Evolutionary conservation across 2,113 vertebrate genomes (phyloP).

Genomic region (Ursus arctos): DNA sequence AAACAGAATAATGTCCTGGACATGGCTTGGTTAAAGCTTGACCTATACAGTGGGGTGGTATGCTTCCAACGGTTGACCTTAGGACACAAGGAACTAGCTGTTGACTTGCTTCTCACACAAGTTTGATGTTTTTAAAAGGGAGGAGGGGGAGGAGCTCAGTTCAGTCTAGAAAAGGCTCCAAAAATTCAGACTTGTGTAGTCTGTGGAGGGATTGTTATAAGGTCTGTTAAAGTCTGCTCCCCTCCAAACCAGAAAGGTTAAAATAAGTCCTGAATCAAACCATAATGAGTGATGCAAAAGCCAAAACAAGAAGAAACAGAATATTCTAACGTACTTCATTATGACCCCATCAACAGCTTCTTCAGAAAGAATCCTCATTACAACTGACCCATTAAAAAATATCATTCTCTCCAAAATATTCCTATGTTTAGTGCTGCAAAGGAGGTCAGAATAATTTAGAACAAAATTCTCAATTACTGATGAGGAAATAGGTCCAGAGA

Average conservation of each 20-base stretch:
- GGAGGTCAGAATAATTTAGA: slow-evolving; percentile 68
- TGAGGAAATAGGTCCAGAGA: slow-evolving; percentile 60
- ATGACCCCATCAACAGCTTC: background rate
- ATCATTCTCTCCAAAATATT: slow-evolving; percentile 62
- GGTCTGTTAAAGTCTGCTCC: background rate
- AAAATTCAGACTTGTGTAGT: background rate
- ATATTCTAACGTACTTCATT: background rate
- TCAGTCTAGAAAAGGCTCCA: background rate
- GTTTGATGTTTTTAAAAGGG: background rate
- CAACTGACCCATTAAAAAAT: slow-evolving; percentile 57
- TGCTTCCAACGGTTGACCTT: background rate
- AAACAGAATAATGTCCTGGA: background rate
- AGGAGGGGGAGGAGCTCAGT: background rate
- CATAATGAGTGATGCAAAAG: background rate
- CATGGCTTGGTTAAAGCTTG: background rate
- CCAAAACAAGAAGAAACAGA: background rate
- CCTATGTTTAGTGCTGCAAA: slow-evolving; percentile 65
- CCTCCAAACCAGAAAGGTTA: slow-evolving; percentile 15
- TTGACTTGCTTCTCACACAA: background rate
- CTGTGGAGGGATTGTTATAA: background rate
- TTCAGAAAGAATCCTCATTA: slow-evolving; percentile 53
- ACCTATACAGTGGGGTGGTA: background rate
- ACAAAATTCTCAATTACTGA: slow-evolving; percentile 62
- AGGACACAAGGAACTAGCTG: background rate
- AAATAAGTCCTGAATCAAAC: background rate